Evolutionary conservation across 2,797 vertebrate genomes (phyloP).

Genomic region (Mastacembelus armatus): DNA sequence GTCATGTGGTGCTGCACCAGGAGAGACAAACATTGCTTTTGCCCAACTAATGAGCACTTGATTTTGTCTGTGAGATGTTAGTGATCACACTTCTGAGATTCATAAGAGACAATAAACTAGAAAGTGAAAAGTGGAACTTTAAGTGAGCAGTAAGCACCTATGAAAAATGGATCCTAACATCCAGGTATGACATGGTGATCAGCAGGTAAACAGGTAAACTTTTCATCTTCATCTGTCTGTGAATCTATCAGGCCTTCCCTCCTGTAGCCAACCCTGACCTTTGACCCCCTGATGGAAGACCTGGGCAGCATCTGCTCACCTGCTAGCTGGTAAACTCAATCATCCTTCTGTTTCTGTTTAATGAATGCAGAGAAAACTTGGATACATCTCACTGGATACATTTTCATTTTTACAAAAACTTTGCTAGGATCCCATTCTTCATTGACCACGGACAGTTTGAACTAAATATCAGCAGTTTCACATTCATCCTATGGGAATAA

Average conservation of each 20-base stretch:
- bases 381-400: neutral
- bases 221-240: neutral
- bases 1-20: neutral
- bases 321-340: neutral
- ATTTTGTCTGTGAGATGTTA: neutral
- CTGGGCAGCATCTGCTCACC: neutral
- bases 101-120: slow-evolving; percentile 15
- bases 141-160: slow-evolving; percentile 2
- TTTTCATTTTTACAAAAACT: neutral
- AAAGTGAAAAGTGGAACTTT: neutral
- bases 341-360: neutral
- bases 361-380: neutral
- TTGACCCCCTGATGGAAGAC: neutral
- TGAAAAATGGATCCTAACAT: neutral
- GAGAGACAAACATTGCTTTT: slow-evolving; percentile 13
- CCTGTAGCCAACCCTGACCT: neutral
- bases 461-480: slow-evolving; percentile 1
- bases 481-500: neutral
- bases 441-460: neutral
- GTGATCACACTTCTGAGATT: neutral
- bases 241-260: neutral
- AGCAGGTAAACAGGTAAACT: slow-evolving; percentile 17
- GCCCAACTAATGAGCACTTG: neutral
- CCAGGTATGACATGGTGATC: slow-evolving; percentile 1
- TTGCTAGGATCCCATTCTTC: neutral